Base-by-base conservation (phyloP, 2,113 vertebrate species). In the Nyctibius bracteatus region DNA sequence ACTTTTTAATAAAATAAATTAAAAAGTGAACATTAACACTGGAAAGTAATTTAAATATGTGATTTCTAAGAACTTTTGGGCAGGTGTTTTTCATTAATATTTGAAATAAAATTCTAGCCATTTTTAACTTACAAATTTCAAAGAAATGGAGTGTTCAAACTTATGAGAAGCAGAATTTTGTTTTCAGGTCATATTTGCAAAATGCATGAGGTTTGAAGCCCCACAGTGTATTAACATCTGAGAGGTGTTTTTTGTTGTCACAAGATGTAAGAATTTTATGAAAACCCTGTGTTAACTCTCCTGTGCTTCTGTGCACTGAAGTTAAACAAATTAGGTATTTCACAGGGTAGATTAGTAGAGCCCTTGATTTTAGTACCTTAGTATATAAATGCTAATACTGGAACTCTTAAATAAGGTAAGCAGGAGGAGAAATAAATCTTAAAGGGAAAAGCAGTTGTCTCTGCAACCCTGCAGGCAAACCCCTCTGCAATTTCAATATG, bases 111-210 rank as follows among this genome's bases (percentile, higher is more conserved):
- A 88, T 81, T 91, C 54, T 27, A 79, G 47, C 3, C 43, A 90
- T 70, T 86, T 96, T 73, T 71, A 94, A 51, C 46, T 93, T 54
- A 73, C 0, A 90, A 71, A 81, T 92, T 93, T 94, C 35, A 93
- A 94, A 91, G 41, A 94, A 92, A 81, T 37, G 0, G 28, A 46
- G 5, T 65, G 62, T 72, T 94, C 62, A 91, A 94, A 94, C 30
- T 22, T 80, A 24, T 52, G 88, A 92, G 65, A 96, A 91, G 18
- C 8, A 77, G 35, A 86, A 94, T 87, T 87, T 90, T 90, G 18
- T 96, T 97, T 97, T 96, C 94, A 97, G 97, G 94, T 96, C 96
- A 95, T 94, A 92, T 95, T 93, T 97, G 94, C 88, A 97, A 97
- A 96, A 97, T 96, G 73, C 39, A 96, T 97, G 93, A 97, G 80